Evolutionary conservation across 2,797 vertebrate species (phyloP).

Genomic region (Hozukius guyotensis): DNA sequence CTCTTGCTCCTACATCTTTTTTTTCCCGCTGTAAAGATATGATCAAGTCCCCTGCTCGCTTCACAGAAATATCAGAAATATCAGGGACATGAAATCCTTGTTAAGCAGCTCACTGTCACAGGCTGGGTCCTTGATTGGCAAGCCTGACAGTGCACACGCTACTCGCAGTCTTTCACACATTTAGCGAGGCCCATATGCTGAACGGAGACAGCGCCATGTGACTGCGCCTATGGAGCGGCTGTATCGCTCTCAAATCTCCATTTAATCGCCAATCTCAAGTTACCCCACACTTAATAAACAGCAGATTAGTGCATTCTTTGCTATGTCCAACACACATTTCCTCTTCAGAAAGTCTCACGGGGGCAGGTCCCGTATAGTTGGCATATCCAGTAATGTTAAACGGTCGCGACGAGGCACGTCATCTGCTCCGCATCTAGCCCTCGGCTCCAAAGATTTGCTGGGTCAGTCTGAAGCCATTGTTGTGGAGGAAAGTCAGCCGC

Average conservation of each 20-base stretch:
- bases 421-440: constrained; percentile 81
- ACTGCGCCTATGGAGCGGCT: constrained; percentile 76
- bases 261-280: constrained; percentile 95
- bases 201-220: constrained; percentile 75
- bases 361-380: constrained; percentile 78
- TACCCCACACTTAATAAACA: constrained; percentile 95
- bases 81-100: constrained; percentile 69
- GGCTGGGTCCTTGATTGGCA: constrained; percentile 71
- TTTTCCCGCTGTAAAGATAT: constrained; percentile 48
- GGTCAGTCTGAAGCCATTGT: constrained; percentile 81
- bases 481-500: constrained; percentile 73
- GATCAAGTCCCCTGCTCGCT: constrained; percentile 56
- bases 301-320: constrained; percentile 92
- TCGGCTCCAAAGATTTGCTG: constrained; percentile 81
- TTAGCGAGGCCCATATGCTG: constrained; percentile 82
- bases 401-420: constrained; percentile 81
- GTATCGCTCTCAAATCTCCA: constrained; percentile 90
- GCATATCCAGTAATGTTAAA: constrained; percentile 84
- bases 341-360: constrained; percentile 86
- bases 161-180: constrained; percentile 79
- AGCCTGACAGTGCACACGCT: constrained; percentile 57
- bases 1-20: constrained; percentile 54
- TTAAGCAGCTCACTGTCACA: constrained; percentile 70
- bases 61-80: constrained; percentile 66
- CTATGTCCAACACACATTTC: constrained; percentile 89